Evolutionary conservation across 2,113 vertebrate genomes (phyloP).

Genomic region (Pangasianodon hypophthalmus): DNA sequence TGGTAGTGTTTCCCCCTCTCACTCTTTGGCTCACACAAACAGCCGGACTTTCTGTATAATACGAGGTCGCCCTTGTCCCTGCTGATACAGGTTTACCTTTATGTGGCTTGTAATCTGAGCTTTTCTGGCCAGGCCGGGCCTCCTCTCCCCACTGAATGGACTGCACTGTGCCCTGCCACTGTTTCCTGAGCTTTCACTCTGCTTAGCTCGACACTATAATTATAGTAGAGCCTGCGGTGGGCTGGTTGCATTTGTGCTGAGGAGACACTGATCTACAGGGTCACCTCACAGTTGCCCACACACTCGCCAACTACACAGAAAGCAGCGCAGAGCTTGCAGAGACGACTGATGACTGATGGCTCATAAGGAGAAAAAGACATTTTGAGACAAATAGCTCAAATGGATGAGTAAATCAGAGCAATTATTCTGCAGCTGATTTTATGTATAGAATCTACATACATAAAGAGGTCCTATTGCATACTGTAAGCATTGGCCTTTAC

Average conservation of each 20-base stretch:
- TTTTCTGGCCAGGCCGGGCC: slow-evolving; percentile 47
- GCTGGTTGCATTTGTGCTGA: slow-evolving; percentile 47
- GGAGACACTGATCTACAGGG: slow-evolving; percentile 47
- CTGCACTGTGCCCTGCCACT: slow-evolving; percentile 30
- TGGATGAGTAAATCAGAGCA: not conserved
- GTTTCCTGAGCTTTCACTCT: slow-evolving; percentile 60
- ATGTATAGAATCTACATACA: not conserved
- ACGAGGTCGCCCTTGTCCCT: slow-evolving; percentile 45
- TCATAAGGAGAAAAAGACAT: not conserved
- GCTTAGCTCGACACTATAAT: slow-evolving; percentile 62
- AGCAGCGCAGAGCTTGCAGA: not conserved
- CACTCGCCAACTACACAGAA: slow-evolving; percentile 52
- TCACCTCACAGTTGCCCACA: slow-evolving; percentile 58
- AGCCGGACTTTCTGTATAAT: slow-evolving; percentile 50
- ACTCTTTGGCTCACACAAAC: slow-evolving; percentile 45
- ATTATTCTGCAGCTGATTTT: not conserved
- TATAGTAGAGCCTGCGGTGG: slow-evolving; percentile 51
- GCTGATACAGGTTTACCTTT: slow-evolving; percentile 62
- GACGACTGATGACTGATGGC: not conserved
- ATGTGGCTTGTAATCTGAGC: slow-evolving; percentile 63
- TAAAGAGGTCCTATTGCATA: not conserved
- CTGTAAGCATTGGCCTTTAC: not conserved
- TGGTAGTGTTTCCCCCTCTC: slow-evolving; percentile 28
- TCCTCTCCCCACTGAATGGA: slow-evolving; percentile 50
- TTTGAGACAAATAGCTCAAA: not conserved